These are phyloP conservation scores for Mythimna loreyi DNA, from an alignment of 2,888 invertebrate species.

Conservation along the genomic window DNA sequence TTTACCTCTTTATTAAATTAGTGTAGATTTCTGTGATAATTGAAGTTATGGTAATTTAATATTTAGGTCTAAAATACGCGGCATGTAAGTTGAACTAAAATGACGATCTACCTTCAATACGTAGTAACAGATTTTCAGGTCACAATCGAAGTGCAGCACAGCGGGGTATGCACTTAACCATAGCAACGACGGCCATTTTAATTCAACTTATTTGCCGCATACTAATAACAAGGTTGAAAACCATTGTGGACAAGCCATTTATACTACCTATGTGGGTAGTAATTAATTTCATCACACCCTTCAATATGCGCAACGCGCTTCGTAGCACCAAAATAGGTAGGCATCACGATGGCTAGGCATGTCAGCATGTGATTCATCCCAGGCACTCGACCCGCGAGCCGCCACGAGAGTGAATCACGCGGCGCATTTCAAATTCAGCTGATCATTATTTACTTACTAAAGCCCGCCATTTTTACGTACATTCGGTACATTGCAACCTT, in stretches of 20 bases:
- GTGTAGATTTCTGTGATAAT: too few relatives aligned
- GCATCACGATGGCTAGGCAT: conserved; percentile 5
- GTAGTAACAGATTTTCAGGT: too few relatives aligned
- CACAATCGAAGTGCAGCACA: too few relatives aligned
- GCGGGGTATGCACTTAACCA: too few relatives aligned
- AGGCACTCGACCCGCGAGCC: conserved; percentile 2
- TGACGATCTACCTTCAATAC: too few relatives aligned
- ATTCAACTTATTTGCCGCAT: too few relatives aligned
- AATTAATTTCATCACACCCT: conserved; percentile 12
- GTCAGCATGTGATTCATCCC: conserved; percentile 28
- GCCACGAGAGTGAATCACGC: conserved; percentile 27
- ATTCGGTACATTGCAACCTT: not conserved
- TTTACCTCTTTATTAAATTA: too few relatives aligned
- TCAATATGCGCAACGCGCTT: conserved; percentile 17
- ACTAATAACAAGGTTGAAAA: not conserved
- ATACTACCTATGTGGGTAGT: not conserved
- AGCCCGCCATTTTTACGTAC: conserved; percentile 8
- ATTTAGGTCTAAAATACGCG: too few relatives aligned
- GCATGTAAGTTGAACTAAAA: too few relatives aligned
- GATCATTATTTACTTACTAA: conserved; percentile 15
- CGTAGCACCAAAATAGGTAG: conserved; percentile 25
- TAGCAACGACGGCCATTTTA: too few relatives aligned
- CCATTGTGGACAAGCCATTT: not conserved
- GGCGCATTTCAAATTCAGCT: conserved; percentile 2
- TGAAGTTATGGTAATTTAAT: too few relatives aligned